Conservation (phyloP, 2,888 invertebrate genomes). For the Neocrepidodera transversa region DNA sequence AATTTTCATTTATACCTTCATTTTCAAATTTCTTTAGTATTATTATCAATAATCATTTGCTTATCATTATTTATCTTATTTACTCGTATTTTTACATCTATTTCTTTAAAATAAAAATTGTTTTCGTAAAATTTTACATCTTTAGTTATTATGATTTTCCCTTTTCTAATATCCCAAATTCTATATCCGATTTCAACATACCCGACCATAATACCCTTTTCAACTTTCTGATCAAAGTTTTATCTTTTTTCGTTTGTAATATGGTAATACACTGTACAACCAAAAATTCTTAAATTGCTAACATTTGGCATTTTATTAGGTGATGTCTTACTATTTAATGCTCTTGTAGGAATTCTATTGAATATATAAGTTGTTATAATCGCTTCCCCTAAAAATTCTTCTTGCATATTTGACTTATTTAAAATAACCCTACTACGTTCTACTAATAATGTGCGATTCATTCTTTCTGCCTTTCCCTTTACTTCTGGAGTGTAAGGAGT, state of each 20-base stretch:
- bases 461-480: slow-evolving; percentile 19
- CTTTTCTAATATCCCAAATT: neutral
- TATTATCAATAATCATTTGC: too few species aligned
- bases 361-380: slow-evolving; percentile 10
- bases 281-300: too few species aligned
- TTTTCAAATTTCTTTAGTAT: too few species aligned
- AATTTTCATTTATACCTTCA: too few species aligned
- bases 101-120: too few species aligned
- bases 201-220: neutral
- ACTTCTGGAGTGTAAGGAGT: slow-evolving; percentile 13
- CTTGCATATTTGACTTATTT: neutral
- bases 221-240: slow-evolving; percentile 6
- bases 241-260: slow-evolving; percentile 18
- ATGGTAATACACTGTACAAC: too few species aligned
- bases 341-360: slow-evolving; percentile 16
- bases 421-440: slow-evolving; percentile 7
- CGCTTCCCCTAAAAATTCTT: slow-evolving; percentile 21
- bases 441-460: slow-evolving; percentile 16
- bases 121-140: too few species aligned
- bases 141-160: neutral
- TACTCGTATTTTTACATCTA: too few species aligned
- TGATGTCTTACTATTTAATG: slow-evolving; percentile 7
- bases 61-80: too few species aligned
- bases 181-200: neutral
- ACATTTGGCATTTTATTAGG: slow-evolving; percentile 29